Conservation (phyloP, 2,113 vertebrate species). For the Zeus faber region DNA sequence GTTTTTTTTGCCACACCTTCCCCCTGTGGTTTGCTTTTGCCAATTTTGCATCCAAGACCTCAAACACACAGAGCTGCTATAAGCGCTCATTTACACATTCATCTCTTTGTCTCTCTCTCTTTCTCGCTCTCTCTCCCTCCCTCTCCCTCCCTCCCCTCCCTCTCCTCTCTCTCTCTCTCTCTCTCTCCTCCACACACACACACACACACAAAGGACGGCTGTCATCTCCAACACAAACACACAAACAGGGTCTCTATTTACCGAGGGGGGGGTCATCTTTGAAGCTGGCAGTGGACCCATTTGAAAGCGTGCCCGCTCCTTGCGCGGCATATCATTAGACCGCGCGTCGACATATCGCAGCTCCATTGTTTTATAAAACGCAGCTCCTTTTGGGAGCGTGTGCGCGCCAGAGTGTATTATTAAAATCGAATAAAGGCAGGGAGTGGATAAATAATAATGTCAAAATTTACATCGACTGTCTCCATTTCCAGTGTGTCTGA, state of each 20-base stretch:
- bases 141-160: too few relatives aligned
- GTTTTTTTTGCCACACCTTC: too few relatives aligned
- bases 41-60: conserved; percentile 32
- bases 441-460: not conserved
- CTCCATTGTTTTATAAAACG: not conserved
- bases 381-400: not conserved
- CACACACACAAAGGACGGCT: too few relatives aligned
- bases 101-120: too few relatives aligned
- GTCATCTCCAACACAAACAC: too few relatives aligned
- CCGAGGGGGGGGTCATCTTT: conserved; percentile 34
- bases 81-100: conserved; percentile 5
- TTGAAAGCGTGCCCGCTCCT: conserved; percentile 22
- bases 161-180: conserved; percentile 30
- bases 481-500: not conserved
- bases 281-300: conserved; percentile 38
- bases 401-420: not conserved
- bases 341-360: not conserved
- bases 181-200: too few relatives aligned
- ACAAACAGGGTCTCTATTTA: conserved; percentile 33
- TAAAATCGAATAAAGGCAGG: not conserved
- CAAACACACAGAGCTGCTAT: conserved; percentile 4
- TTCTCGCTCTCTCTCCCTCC: too few relatives aligned
- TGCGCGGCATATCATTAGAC: conserved; percentile 12
- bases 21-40: conserved; percentile 23
- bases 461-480: not conserved